Percentiles rank a stretch among this genome's conserved stretches.
phyloP scores from a whole-genome alignment of 2,888 invertebrate species.

The Acrobasis suavella region DNA sequence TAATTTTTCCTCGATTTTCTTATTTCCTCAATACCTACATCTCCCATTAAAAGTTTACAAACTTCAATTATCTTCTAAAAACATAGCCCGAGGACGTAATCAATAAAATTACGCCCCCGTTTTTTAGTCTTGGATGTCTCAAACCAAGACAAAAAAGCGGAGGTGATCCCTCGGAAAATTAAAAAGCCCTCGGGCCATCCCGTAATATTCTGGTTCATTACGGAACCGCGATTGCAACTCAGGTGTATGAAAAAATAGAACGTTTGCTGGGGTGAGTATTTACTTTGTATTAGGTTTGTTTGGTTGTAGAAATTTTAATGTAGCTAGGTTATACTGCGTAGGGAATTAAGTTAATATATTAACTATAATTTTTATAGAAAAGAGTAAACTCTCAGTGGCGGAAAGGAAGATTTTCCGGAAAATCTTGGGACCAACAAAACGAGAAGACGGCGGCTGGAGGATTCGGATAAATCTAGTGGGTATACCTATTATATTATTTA shows the following conservation, averaged over 20 bases:
- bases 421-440: too few relatives aligned
- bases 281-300: constrained; percentile 13
- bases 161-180: constrained; percentile 79
- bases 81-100: constrained; percentile 15
- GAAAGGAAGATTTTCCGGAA: too few relatives aligned
- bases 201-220: constrained; percentile 71
- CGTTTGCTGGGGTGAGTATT: constrained; percentile 26
- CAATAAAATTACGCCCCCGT: constrained; percentile 16
- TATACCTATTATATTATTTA: too few relatives aligned
- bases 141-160: constrained; percentile 42
- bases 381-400: too few relatives aligned
- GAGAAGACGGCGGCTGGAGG: too few relatives aligned
- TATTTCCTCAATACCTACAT: background rate
- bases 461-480: too few relatives aligned
- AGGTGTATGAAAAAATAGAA: constrained; percentile 53
- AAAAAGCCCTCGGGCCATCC: constrained; percentile 78
- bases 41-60: constrained; percentile 6
- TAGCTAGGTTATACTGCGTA: background rate
- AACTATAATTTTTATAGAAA: too few relatives aligned
- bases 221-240: constrained; percentile 61
- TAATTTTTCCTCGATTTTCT: too few relatives aligned
- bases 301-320: constrained; percentile 2
- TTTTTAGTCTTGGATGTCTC: too few relatives aligned
- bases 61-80: constrained; percentile 20
- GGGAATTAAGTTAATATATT: too few relatives aligned